phyloP scores from a whole-genome alignment of 2,797 vertebrate species.

The Pipistrellus kuhlii region DNA sequence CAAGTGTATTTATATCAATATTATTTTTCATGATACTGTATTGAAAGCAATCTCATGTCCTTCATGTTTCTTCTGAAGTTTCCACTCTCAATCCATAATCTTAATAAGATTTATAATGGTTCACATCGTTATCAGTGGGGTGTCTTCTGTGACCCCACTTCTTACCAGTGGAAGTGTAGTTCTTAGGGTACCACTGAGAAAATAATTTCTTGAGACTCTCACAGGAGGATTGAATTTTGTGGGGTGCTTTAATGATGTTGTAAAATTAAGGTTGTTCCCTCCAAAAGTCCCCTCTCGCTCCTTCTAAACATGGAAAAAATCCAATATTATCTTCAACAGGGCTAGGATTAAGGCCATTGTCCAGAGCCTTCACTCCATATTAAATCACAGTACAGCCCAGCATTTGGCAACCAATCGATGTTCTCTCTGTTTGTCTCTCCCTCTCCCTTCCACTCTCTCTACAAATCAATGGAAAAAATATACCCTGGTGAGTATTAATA shows the following conservation, averaged over 20 bases:
- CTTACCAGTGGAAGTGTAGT: neutral
- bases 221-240: neutral
- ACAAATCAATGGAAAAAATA: neutral
- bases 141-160: neutral
- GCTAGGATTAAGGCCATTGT: neutral
- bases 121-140: neutral
- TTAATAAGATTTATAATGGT: neutral
- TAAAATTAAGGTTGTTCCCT: neutral
- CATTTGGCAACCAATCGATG: neutral
- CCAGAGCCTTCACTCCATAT: neutral
- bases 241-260: neutral
- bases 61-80: neutral
- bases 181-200: neutral
- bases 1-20: neutral
- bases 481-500: neutral
- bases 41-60: neutral
- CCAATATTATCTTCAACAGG: neutral
- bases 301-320: neutral
- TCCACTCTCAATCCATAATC: neutral
- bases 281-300: neutral
- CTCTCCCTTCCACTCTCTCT: neutral
- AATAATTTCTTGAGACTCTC: neutral
- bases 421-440: neutral
- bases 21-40: neutral
- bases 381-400: neutral